These are phyloP conservation scores for Drosophila siamana DNA, from an alignment of 2,888 invertebrate species.

Conservation along the genomic window DNA sequence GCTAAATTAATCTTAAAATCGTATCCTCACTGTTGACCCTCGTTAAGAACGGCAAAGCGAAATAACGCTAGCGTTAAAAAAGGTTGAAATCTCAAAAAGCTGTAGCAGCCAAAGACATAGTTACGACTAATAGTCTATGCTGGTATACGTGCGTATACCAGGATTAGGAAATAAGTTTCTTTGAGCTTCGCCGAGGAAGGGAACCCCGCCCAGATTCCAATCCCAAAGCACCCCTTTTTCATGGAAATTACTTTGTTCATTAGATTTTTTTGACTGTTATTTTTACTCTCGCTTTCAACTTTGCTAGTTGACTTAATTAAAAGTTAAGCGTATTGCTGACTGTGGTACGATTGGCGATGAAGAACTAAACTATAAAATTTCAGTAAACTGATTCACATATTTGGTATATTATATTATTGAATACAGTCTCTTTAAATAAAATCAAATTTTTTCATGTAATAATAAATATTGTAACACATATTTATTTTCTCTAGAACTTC, in stretches of 20 bases:
- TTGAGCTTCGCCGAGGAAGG: constrained; percentile 29
- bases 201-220: constrained; percentile 8
- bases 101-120: constrained; percentile 36
- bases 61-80: constrained; percentile 34
- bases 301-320: constrained; percentile 78
- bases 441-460: too few relatives aligned
- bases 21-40: constrained; percentile 63
- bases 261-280: constrained; percentile 74
- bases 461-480: too few relatives aligned
- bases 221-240: constrained; percentile 71
- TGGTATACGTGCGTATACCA: constrained; percentile 16
- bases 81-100: constrained; percentile 61
- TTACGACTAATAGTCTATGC: constrained; percentile 4
- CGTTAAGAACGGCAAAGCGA: constrained; percentile 60
- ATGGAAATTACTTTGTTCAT: constrained; percentile 83
- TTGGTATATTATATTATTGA: constrained; percentile 46
- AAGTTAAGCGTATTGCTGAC: constrained; percentile 59
- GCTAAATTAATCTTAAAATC: constrained; percentile 71
- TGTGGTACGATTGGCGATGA: constrained; percentile 34
- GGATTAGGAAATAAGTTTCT: constrained; percentile 58
- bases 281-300: constrained; percentile 40
- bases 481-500: constrained; percentile 87
- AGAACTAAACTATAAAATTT: constrained; percentile 21
- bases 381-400: constrained; percentile 36
- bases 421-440: too few relatives aligned